These are phyloP conservation scores for Brachyptera putata DNA, from an alignment of 2,888 invertebrate genomes.

Conservation along the genomic window DNA sequence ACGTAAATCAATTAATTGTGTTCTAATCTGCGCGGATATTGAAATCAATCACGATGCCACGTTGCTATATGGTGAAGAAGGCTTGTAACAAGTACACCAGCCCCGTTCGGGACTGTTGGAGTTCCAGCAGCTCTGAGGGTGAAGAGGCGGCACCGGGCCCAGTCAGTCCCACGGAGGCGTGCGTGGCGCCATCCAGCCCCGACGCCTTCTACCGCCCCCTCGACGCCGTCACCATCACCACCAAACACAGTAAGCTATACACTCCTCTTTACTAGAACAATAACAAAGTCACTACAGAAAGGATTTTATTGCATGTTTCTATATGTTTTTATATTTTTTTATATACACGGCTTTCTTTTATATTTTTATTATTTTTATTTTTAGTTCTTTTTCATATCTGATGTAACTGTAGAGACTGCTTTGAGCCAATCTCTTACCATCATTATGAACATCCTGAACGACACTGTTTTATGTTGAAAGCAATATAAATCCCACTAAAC, in stretches of 20 bases:
- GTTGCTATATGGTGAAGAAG: slow-evolving; percentile 50
- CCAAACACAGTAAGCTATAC: slow-evolving; percentile 32
- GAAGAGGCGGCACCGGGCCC: slow-evolving; percentile 42
- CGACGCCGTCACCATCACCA: slow-evolving; percentile 21
- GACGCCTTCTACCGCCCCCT: slow-evolving; percentile 38
- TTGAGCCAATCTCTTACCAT: no score
- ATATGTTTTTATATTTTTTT: no score
- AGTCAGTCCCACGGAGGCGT: slow-evolving; percentile 56
- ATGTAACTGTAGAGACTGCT: no score
- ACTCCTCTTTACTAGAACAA: no score
- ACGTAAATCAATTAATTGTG: background rate
- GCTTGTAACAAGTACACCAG: slow-evolving; percentile 49
- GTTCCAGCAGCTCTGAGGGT: slow-evolving; percentile 26
- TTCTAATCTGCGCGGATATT: no score
- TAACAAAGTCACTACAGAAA: background rate
- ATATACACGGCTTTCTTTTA: no score
- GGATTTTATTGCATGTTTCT: no score
- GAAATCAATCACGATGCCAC: slow-evolving; percentile 30
- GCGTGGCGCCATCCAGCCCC: slow-evolving; percentile 57
- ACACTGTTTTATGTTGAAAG: no score
- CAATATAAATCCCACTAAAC: no score
- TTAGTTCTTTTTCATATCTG: no score
- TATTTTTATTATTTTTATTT: no score
- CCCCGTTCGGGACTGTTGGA: slow-evolving; percentile 25
- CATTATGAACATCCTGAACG: no score